Percentiles rank a stretch among this genome's conserved stretches.
phyloP scores from a whole-genome alignment of 53 echinoderm and acorn worm genomes.

The Zoroaster sp. region DNA sequence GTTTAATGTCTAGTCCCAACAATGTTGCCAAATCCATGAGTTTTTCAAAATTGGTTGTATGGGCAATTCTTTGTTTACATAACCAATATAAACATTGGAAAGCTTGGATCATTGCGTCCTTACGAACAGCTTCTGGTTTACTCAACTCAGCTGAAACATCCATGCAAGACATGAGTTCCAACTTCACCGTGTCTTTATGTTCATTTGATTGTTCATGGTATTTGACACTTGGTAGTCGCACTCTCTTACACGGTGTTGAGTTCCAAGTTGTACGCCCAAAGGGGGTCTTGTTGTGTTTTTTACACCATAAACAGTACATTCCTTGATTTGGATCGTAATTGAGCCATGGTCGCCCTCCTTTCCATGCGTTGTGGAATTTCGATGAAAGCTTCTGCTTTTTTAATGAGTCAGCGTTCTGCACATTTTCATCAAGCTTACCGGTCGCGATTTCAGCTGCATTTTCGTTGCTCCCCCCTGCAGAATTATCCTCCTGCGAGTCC shows the following conservation, averaged over 20 bases:
- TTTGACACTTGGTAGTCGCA: constrained; percentile 49
- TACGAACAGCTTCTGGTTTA: constrained; percentile 47
- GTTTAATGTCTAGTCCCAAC: constrained; percentile 55
- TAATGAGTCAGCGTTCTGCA: too few relatives aligned
- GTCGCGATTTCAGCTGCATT: too few relatives aligned
- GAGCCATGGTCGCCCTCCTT: too few relatives aligned
- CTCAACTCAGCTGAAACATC: constrained; percentile 16
- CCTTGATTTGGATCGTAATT: too few relatives aligned
- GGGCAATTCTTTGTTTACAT: constrained; percentile 30
- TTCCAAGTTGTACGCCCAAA: constrained; percentile 50
- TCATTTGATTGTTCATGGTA: constrained; percentile 36
- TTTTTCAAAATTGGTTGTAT: constrained; percentile 47
- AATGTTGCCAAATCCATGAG: constrained; percentile 31
- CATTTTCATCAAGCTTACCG: too few relatives aligned
- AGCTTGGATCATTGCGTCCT: constrained; percentile 56
- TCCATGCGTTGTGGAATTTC: too few relatives aligned
- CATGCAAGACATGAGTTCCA: constrained; percentile 1
- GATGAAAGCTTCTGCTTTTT: too few relatives aligned
- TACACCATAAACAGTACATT: too few relatives aligned
- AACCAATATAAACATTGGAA: constrained; percentile 61
- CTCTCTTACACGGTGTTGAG: constrained; percentile 2
- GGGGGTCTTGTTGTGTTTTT: constrained; percentile 51
- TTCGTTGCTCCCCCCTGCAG: too few relatives aligned
- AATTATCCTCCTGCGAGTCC: too few relatives aligned
- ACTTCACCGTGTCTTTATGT: constrained; percentile 40